Conservation (phyloP, 2,113 vertebrate genomes). For the Salminus brasiliensis region DNA sequence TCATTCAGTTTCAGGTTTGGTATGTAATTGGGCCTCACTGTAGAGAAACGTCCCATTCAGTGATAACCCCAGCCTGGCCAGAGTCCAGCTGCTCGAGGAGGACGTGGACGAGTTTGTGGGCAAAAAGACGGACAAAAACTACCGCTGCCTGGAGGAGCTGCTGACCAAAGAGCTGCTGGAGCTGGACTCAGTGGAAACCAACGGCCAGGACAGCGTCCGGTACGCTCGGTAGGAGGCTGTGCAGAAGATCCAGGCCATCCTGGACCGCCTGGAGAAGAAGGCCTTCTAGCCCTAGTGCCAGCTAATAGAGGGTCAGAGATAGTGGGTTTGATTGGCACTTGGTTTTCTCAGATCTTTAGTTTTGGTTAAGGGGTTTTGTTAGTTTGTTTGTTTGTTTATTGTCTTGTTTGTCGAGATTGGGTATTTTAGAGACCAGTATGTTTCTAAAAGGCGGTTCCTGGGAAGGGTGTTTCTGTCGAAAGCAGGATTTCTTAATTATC, state of each 20-base stretch:
- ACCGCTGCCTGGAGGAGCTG: constrained; percentile 93
- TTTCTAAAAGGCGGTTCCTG: background rate
- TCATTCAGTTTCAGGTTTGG: too few relatives aligned
- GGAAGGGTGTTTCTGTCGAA: background rate
- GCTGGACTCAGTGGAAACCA: constrained; percentile 94
- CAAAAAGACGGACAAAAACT: constrained; percentile 91
- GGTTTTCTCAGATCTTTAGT: constrained; percentile 34
- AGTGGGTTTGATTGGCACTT: constrained; percentile 39
- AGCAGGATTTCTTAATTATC: background rate
- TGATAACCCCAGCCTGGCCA: constrained; percentile 78
- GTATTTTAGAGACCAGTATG: background rate
- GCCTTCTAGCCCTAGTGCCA: constrained; percentile 78
- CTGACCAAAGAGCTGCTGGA: constrained; percentile 95
- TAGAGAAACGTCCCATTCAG: constrained; percentile 57
- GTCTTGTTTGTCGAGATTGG: background rate
- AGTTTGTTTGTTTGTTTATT: too few relatives aligned
- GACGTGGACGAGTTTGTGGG: constrained; percentile 95
- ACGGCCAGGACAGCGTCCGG: constrained; percentile 86
- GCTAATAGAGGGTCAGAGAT: background rate
- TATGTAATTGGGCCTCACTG: too few relatives aligned
- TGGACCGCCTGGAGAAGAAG: constrained; percentile 94
- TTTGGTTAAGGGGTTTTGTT: constrained; percentile 25
- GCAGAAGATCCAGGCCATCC: constrained; percentile 89
- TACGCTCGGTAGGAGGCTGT: constrained; percentile 93
- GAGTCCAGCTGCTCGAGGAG: constrained; percentile 86